Evolutionary conservation across 2,113 vertebrate species (phyloP), one percentile per base, ranked within the genome.

Genomic region (Apaloderma vittatum): DNA sequence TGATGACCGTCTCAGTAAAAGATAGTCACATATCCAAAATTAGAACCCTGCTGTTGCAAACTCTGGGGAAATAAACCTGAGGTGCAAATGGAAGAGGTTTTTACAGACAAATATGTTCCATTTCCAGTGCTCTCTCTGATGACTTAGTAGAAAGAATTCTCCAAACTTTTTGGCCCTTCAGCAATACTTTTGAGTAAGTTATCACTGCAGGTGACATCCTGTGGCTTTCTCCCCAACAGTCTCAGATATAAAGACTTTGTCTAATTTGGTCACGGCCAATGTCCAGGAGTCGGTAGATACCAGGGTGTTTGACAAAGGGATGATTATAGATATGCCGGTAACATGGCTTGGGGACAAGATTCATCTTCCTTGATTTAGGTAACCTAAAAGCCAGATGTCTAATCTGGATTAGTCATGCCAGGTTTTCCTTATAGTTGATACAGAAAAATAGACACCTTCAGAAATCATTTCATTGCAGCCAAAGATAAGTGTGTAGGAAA

Each of bases 11-110:
- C 76, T 96, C 72, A 8, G 79, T 83, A 92, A 93, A 77, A 96
- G 90, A 86, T 74, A 86, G 92, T 85, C 92, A 94, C 8, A 2
- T 95, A 96, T 93, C 90, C 94, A 90, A 91, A 97, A 97, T 92
- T 94, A 95, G 94, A 97, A 94, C 83, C 79, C 2, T 5, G 17
- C 63, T 80, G 36, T 80, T 92, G 82, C 7, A 30, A 94, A 75
- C 90, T 81, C 94, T 77, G 59, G 88, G 96, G 96, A 95, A 97
- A 97, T 95, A 97, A 92, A 94, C 73, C 82, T 71, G 74, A 95
- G 82, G 88, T 92, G 76, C 79, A 96, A 95, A 97, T 94, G 85
- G 94, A 91, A 91, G 79, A 74, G 72, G 20, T n/a, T 78, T 95
- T 96, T 85, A 85, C 80, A 4, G 12, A 85, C 32, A 91, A 94